These are phyloP conservation scores for Sinocyclocheilus anshuiensis DNA, from an alignment of 2,113 vertebrate genomes.

Conservation along the genomic window DNA sequence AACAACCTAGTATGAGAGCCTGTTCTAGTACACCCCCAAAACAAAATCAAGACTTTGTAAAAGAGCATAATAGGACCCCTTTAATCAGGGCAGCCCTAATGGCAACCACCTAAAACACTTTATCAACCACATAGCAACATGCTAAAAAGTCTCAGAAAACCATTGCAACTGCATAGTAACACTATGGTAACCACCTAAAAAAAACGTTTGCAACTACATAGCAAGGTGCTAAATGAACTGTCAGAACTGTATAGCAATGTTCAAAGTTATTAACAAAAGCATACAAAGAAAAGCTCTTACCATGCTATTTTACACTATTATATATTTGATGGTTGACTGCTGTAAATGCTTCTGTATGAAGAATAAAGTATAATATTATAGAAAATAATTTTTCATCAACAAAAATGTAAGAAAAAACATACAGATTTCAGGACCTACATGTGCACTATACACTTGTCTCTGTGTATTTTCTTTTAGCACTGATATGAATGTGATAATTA, in stretches of 20 bases:
- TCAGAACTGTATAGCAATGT: background rate
- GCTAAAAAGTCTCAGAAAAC: too few species aligned
- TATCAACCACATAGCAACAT: too few species aligned
- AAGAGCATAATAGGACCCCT: too few species aligned
- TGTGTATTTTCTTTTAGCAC: constrained; percentile 7
- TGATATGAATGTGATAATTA: constrained; percentile 64
- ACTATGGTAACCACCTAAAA: too few species aligned
- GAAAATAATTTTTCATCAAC: background rate
- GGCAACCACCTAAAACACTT: too few species aligned
- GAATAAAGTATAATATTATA: background rate
- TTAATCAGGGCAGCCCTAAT: too few species aligned
- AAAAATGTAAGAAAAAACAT: background rate
- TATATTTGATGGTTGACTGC: constrained; percentile 48
- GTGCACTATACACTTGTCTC: constrained; percentile 50
- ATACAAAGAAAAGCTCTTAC: background rate
- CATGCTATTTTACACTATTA: background rate
- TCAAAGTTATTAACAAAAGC: background rate
- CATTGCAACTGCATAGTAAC: too few species aligned
- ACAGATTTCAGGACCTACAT: background rate
- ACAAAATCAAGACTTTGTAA: too few species aligned
- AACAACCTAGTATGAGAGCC: too few species aligned
- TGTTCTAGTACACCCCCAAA: too few species aligned
- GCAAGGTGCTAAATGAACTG: background rate
- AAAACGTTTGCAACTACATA: background rate
- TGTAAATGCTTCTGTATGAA: constrained; percentile 18